Evolutionary conservation across 2,888 invertebrate species (phyloP).

Genomic region (Petrolisthes manimaculis): DNA sequence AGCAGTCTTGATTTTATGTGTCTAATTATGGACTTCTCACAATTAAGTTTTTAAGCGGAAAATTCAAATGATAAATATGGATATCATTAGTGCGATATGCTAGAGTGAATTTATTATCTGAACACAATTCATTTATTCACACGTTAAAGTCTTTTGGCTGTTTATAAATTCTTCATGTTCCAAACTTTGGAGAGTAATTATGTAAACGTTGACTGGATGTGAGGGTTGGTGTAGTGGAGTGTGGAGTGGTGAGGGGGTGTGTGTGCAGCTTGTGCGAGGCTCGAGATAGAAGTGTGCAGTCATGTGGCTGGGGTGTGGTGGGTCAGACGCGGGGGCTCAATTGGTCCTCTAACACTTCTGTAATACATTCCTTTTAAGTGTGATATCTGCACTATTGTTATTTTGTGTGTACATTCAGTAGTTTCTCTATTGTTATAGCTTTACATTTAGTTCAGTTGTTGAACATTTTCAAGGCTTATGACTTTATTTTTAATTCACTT

Average conservation of each 20-base stretch:
- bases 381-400: conserved; percentile 62
- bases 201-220: too few species aligned
- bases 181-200: too few species aligned
- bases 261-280: not conserved
- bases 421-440: conserved; percentile 62
- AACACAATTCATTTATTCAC: too few species aligned
- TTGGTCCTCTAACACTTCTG: conserved; percentile 59
- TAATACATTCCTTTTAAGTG: conserved; percentile 58
- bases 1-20: too few species aligned
- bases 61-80: too few species aligned
- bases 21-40: too few species aligned
- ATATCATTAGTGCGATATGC: too few species aligned
- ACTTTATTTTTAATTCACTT: conserved; percentile 45
- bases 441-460: conserved; percentile 60
- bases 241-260: not conserved
- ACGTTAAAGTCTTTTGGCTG: too few species aligned
- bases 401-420: conserved; percentile 62
- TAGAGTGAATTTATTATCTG: too few species aligned
- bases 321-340: conserved; percentile 51
- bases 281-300: conserved; percentile 33
- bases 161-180: too few species aligned
- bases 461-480: conserved; percentile 61
- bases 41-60: too few species aligned
- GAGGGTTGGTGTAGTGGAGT: not conserved
- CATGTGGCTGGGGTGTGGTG: conserved; percentile 50